A percentile compares a stretch with the other conserved stretches of the same genome.
Evolutionary conservation across 2,888 invertebrate genomes (phyloP).

Genomic region (Ptilodon capucinus): DNA sequence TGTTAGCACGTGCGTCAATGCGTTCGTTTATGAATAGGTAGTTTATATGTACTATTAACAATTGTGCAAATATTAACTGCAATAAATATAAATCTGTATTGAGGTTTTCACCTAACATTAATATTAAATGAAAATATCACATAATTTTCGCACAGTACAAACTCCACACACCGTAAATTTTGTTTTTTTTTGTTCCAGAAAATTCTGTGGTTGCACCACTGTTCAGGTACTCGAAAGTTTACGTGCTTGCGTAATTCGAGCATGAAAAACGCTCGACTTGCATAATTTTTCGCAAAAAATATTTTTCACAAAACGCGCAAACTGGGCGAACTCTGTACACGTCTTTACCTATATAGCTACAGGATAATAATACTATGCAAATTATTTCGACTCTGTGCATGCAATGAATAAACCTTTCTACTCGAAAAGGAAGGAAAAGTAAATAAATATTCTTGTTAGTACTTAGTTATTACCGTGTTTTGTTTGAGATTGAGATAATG

Average conservation of each 20-base stretch:
- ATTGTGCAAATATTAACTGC: neutral
- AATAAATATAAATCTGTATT: neutral
- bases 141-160: neutral
- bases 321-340: constrained; percentile 14
- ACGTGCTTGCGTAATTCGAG: constrained; percentile 4
- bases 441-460: constrained; percentile 1
- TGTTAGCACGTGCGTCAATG: neutral
- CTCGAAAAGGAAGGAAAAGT: constrained; percentile 17
- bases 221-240: constrained; percentile 1
- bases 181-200: neutral
- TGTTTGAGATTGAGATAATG: neutral
- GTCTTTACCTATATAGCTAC: constrained; percentile 14
- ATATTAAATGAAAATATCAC: neutral
- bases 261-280: constrained; percentile 18
- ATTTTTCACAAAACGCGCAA: constrained; percentile 8
- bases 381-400: constrained; percentile 33
- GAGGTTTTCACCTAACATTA: neutral
- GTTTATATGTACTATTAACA: neutral
- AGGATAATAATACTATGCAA: constrained; percentile 40
- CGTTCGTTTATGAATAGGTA: neutral
- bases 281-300: too few species aligned
- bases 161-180: neutral
- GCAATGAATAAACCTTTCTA: constrained; percentile 32
- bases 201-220: neutral
- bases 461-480: neutral